phyloP scores from a whole-genome alignment of 2,113 vertebrate genomes.

The Sus scrofa region T2T-Sscrofa CM000826.6:19590001-19590500 shows the following conservation, averaged over 20 bases:
- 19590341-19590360: too few relatives aligned
- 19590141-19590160: neutral
- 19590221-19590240: slow-evolving; percentile 25
- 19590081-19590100: neutral
- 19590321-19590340: too few relatives aligned
- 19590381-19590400: too few relatives aligned
- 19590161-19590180: neutral
- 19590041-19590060: neutral
- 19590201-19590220: slow-evolving; percentile 5
- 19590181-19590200: neutral
- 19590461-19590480: too few relatives aligned
- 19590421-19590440: too few relatives aligned
- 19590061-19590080: neutral
- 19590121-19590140: slow-evolving; percentile 22
- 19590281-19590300: too few relatives aligned
- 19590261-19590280: slow-evolving; percentile 8
- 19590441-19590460: too few relatives aligned
- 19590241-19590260: slow-evolving; percentile 36
- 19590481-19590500: too few relatives aligned
- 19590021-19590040: neutral
- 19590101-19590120: neutral
- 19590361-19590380: too few relatives aligned
- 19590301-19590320: too few relatives aligned
- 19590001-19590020: neutral
- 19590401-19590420: too few relatives aligned